A percentile compares a stretch with the other conserved stretches of the same genome.
phyloP scores from a whole-genome alignment of 2,113 vertebrate genomes.

The Bucco capensis region DNA sequence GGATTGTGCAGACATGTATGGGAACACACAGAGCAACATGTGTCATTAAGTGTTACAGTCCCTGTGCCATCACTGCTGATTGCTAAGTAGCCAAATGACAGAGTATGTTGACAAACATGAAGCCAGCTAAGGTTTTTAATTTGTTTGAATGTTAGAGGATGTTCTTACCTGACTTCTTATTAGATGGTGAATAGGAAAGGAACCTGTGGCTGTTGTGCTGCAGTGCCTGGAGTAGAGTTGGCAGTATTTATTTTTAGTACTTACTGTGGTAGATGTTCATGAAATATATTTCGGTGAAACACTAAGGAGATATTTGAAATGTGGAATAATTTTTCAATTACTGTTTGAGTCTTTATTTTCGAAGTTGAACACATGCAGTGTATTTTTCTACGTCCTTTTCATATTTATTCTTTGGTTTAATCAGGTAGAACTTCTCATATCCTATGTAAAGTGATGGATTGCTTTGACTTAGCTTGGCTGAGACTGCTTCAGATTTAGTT shows the following conservation, averaged over 20 bases:
- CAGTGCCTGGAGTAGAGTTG: background rate
- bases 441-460: background rate
- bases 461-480: background rate
- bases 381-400: background rate
- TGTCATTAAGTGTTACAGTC: background rate
- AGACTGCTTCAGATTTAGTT: background rate
- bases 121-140: background rate
- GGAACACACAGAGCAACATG: fast-evolving
- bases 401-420: background rate
- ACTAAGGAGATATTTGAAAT: background rate
- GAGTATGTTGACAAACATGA: background rate
- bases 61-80: background rate
- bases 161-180: background rate
- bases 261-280: background rate
- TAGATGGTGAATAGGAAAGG: background rate
- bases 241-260: background rate
- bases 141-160: background rate
- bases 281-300: background rate
- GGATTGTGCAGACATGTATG: background rate
- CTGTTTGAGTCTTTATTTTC: background rate
- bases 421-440: background rate
- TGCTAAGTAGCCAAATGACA: background rate
- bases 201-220: background rate
- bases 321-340: background rate
- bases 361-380: background rate